Conservation (phyloP, 2,113 vertebrate species). For the Oriolus oriolus region DNA sequence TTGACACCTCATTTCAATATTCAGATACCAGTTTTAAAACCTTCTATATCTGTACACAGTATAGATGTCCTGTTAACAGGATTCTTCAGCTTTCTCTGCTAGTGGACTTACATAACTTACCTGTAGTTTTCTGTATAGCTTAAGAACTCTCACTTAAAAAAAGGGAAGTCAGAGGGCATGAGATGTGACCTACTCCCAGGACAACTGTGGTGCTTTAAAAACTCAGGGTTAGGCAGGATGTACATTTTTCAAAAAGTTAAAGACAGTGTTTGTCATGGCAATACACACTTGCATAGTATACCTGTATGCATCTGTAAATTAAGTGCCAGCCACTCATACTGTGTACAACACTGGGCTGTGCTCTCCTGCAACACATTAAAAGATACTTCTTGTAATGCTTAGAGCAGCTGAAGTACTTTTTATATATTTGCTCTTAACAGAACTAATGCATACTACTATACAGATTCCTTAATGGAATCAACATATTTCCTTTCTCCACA, state of each 20-base stretch:
- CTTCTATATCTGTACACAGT: slow-evolving; percentile 1
- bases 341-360: slow-evolving; percentile 66
- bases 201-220: slow-evolving; percentile 63
- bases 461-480: slow-evolving; percentile 96
- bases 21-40: slow-evolving; percentile 44
- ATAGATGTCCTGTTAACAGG: not conserved
- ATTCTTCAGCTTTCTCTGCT: not conserved
- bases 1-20: slow-evolving; percentile 34
- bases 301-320: slow-evolving; percentile 77
- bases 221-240: slow-evolving; percentile 66
- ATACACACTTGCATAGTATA: slow-evolving; percentile 90
- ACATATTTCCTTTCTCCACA: slow-evolving; percentile 87
- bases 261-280: slow-evolving; percentile 71
- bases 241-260: slow-evolving; percentile 64
- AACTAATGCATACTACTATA: slow-evolving; percentile 83
- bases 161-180: slow-evolving; percentile 34
- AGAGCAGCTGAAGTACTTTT: slow-evolving; percentile 79
- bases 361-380: slow-evolving; percentile 74
- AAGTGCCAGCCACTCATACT: slow-evolving; percentile 73
- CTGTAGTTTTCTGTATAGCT: slow-evolving; percentile 46
- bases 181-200: slow-evolving; percentile 56
- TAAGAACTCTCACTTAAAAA: slow-evolving; percentile 28
- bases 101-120: slow-evolving; percentile 24
- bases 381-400: slow-evolving; percentile 72
- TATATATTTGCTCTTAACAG: slow-evolving; percentile 81